Conservation (phyloP, 2,888 invertebrate genomes). For the Spialia ferax region DNA sequence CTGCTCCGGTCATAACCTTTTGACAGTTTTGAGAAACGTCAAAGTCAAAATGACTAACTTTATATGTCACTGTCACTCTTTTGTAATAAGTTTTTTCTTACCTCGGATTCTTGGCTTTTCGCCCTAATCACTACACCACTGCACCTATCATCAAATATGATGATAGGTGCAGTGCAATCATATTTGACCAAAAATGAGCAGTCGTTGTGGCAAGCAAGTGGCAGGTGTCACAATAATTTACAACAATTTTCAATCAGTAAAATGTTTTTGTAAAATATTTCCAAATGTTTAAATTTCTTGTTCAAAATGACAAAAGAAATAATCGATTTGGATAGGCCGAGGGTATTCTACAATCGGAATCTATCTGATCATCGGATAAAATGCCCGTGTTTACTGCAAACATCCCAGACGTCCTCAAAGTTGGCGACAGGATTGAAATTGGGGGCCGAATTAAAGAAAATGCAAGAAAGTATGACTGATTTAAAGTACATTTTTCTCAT, state of each 20-base stretch:
- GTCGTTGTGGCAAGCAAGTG: conserved; percentile 24
- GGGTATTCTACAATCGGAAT: conserved; percentile 52
- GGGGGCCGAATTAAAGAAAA: conserved; percentile 81
- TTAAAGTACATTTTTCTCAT: neutral
- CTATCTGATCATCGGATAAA: conserved; percentile 50
- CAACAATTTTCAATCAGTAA: conserved; percentile 9
- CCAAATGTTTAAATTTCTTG: conserved; percentile 75
- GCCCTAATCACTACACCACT: no score
- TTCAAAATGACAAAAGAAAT: conserved; percentile 74
- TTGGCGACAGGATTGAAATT: conserved; percentile 80
- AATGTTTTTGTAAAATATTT: conserved; percentile 12
- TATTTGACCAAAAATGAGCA: neutral
- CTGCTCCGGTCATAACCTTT: neutral
- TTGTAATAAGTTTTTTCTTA: neutral
- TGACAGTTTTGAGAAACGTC: neutral
- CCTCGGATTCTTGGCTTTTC: neutral
- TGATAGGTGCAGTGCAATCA: no score
- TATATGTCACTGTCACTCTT: neutral
- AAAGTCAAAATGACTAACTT: neutral
- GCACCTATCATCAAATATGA: no score
- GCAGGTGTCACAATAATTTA: conserved; percentile 19
- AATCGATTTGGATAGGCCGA: conserved; percentile 53
- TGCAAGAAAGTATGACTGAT: conserved; percentile 72
- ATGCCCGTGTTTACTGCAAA: conserved; percentile 83
- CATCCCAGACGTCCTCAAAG: conserved; percentile 70